Percentiles rank a stretch among this genome's conserved stretches.
Conservation (phyloP, 2,797 vertebrate species). For the Tangara arthus region DNA sequence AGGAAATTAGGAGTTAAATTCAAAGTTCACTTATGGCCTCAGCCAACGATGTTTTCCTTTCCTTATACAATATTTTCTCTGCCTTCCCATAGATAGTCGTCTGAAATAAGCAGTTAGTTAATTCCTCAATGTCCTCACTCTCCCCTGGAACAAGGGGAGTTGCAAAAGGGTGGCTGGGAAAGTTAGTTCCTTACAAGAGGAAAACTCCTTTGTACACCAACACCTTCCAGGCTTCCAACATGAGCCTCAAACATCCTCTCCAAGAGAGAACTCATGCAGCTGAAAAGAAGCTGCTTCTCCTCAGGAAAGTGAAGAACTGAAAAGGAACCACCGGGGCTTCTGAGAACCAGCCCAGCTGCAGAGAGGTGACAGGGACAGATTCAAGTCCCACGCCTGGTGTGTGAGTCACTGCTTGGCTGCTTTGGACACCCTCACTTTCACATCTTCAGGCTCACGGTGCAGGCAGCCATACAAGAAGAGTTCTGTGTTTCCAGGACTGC, state of each 20-base stretch:
- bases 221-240: not conserved
- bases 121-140: not conserved
- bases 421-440: not conserved
- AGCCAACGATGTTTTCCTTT: not conserved
- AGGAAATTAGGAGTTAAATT: not conserved
- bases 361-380: rapidly evolving
- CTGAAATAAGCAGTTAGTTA: not conserved
- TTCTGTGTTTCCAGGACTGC: not conserved
- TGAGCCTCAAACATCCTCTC: not conserved
- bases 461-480: not conserved
- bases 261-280: not conserved
- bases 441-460: not conserved
- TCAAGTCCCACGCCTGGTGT: rapidly evolving
- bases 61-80: not conserved
- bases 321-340: not conserved
- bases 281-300: not conserved
- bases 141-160: not conserved
- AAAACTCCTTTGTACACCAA: not conserved
- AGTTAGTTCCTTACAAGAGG: not conserved
- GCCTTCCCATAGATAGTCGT: not conserved
- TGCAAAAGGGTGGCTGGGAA: not conserved
- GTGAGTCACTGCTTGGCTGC: not conserved
- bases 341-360: not conserved
- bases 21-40: not conserved
- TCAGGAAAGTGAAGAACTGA: not conserved